Percentiles rank a stretch among this genome's conserved stretches.
Evolutionary conservation across 2,888 invertebrate genomes (phyloP).

Genomic region (Smittia aterrima): DNA sequence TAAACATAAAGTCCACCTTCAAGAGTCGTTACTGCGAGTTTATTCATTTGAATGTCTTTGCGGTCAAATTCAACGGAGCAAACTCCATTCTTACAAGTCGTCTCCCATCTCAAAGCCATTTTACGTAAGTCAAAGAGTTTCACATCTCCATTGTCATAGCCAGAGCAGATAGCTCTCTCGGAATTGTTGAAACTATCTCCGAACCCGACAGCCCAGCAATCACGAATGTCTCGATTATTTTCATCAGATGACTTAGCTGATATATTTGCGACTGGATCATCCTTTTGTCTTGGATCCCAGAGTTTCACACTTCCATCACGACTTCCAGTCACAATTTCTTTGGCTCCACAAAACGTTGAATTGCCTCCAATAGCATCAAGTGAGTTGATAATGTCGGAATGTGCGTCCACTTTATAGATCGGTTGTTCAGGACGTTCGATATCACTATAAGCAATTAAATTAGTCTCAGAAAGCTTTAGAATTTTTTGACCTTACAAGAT

Average conservation of each 20-base stretch:
- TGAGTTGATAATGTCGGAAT: slow-evolving; percentile 82
- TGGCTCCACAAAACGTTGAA: slow-evolving; percentile 80
- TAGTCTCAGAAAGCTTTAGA: no score
- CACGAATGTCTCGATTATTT: slow-evolving; percentile 56
- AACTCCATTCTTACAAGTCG: slow-evolving; percentile 87
- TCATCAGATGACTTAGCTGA: slow-evolving; percentile 59
- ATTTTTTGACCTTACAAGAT: slow-evolving; percentile 74
- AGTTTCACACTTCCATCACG: slow-evolving; percentile 92
- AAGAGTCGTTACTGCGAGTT: slow-evolving; percentile 84
- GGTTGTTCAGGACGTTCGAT: slow-evolving; percentile 70
- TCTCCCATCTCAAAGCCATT: slow-evolving; percentile 85
- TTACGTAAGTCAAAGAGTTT: slow-evolving; percentile 88
- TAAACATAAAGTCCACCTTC: slow-evolving; percentile 88
- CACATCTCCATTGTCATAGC: slow-evolving; percentile 94
- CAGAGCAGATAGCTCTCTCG: slow-evolving; percentile 83
- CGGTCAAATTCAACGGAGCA: slow-evolving; percentile 89
- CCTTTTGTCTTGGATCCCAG: slow-evolving; percentile 92
- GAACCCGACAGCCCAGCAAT: slow-evolving; percentile 93
- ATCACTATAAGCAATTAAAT: slow-evolving; percentile 73
- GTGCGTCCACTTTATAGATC: slow-evolving; percentile 75
- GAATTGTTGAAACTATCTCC: slow-evolving; percentile 86
- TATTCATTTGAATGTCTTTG: slow-evolving; percentile 92
- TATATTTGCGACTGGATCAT: slow-evolving; percentile 86
- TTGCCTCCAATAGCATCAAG: slow-evolving; percentile 90
- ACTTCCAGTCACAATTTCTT: slow-evolving; percentile 92